Evolutionary conservation across 2,888 invertebrate species (phyloP), one percentile per base, ranked within the genome.

Genomic region (Pilophorus perplexus): DNA sequence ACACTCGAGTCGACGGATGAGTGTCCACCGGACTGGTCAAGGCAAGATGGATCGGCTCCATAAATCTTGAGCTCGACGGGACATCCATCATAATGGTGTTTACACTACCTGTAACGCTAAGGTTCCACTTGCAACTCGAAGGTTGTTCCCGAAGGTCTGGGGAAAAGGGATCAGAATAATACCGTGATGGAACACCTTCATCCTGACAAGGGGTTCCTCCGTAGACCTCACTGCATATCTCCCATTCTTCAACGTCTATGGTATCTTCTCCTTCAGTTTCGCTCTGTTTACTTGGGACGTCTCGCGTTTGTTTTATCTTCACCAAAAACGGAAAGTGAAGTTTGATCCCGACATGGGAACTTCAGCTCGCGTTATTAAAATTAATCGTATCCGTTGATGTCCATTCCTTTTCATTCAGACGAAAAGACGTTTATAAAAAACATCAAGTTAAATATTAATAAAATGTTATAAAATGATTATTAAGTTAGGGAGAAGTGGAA

Each of bases 41-140:
- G 25, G 27, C 59, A 59, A 59, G 59, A 59, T 59, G 59, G 59
- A 59, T 59, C 44, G 59, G 18, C 16, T 25, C 20, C 59, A 59
- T 59, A 59, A 59, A 59, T 59, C 59, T 59, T 59, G 6, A 8
- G n/a, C 12, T n/a, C n/a, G 57, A 44, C 40, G 59, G 59, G 42
- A 18, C 59, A 59, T 59, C 59, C 27, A 59, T 59, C 59, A 59
- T 59, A 59, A 59, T 44, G n/a, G 59, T 59, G 44, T 59, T 59
- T 59, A 25, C 59, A 40, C 42, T 59, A 59, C 59, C 59, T 59
- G 27, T 20, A 37, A 42, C 8, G 44, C 14, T 6, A 6, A 14
- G 22, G 16, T 14, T 22, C 10, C 20, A 5, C 6, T 20, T 4
- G 18, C 5, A 20, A 8, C 6, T n/a, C 6, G 18, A 10, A 22